Conservation (phyloP, 2,888 invertebrate genomes). For the Elysia crispata region DNA sequence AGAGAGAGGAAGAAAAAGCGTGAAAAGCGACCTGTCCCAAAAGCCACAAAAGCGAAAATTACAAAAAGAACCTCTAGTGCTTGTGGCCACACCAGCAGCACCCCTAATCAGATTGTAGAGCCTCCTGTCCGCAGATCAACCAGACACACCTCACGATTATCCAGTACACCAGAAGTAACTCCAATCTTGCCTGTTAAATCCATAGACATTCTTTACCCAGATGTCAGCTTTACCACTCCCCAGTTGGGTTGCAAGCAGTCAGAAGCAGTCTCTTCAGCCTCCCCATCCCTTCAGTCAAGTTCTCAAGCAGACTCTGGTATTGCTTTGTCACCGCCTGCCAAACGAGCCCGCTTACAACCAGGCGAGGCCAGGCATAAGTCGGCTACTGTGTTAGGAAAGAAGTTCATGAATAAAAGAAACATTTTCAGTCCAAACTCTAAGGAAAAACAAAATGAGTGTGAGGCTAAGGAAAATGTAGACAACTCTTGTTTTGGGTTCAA, state of each 20-base stretch:
- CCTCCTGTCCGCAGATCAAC: no score
- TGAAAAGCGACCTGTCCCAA: not conserved
- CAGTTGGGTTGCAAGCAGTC: conserved; percentile 21
- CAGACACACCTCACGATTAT: not conserved
- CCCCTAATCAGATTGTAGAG: no score
- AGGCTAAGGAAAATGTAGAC: not conserved
- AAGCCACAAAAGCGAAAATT: not conserved
- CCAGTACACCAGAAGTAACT: conserved; percentile 42
- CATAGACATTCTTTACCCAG: conserved; percentile 19
- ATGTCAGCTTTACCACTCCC: conserved; percentile 33
- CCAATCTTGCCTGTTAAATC: conserved; percentile 37
- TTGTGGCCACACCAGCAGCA: no score
- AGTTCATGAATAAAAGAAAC: conserved; percentile 27
- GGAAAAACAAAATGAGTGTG: not conserved
- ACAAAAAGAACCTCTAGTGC: not conserved
- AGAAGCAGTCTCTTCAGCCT: not conserved
- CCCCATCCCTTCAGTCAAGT: conserved; percentile 3
- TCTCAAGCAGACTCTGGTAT: conserved; percentile 42
- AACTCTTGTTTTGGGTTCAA: conserved; percentile 43
- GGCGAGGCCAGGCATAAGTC: not conserved
- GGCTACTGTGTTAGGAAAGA: not conserved
- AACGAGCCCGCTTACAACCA: not conserved
- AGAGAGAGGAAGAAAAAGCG: conserved; percentile 3
- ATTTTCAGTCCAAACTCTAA: conserved; percentile 27
- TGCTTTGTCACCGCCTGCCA: conserved; percentile 31